These are phyloP conservation scores for Venusia cambrica DNA, from an alignment of 2,888 invertebrate species.

Conservation along the genomic window DNA sequence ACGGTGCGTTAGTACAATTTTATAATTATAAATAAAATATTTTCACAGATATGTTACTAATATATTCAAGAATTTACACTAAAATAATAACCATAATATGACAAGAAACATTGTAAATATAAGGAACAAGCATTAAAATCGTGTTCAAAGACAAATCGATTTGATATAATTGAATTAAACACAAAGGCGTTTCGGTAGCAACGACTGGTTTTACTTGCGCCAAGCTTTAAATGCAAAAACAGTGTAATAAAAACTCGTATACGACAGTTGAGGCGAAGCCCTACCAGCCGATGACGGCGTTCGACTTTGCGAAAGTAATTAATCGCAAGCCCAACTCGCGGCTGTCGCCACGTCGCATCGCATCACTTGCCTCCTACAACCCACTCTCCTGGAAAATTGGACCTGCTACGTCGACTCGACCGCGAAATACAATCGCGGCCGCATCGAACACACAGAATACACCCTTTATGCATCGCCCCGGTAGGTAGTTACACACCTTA, in stretches of 20 bases:
- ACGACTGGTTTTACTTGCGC: slow-evolving; percentile 39
- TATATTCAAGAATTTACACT: no score
- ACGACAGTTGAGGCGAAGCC: slow-evolving; percentile 65
- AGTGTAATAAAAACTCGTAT: slow-evolving; percentile 56
- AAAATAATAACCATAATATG: no score
- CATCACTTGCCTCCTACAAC: slow-evolving; percentile 56
- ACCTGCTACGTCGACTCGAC: slow-evolving; percentile 56
- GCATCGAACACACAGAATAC: slow-evolving; percentile 29
- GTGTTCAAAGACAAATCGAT: slow-evolving; percentile 5
- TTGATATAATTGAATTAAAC: slow-evolving; percentile 6
- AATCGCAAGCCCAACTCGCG: slow-evolving; percentile 56
- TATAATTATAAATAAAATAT: no score
- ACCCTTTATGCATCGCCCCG: slow-evolving; percentile 33
- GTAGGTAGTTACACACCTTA: slow-evolving; percentile 27
- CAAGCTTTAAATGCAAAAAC: slow-evolving; percentile 46
- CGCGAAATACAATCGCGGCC: slow-evolving; percentile 53
- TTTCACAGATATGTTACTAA: no score
- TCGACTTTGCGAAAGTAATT: slow-evolving; percentile 70
- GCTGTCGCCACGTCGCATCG: slow-evolving; percentile 70
- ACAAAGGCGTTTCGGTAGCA: slow-evolving; percentile 23
- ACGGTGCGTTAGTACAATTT: no score
- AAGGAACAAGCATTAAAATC: no score
- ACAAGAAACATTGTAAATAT: no score
- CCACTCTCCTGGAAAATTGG: slow-evolving; percentile 73
- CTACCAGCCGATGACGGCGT: slow-evolving; percentile 47